Evolutionary conservation across 2,113 vertebrate genomes (phyloP).

Genomic region (Melanerpes aurifrons): DNA sequence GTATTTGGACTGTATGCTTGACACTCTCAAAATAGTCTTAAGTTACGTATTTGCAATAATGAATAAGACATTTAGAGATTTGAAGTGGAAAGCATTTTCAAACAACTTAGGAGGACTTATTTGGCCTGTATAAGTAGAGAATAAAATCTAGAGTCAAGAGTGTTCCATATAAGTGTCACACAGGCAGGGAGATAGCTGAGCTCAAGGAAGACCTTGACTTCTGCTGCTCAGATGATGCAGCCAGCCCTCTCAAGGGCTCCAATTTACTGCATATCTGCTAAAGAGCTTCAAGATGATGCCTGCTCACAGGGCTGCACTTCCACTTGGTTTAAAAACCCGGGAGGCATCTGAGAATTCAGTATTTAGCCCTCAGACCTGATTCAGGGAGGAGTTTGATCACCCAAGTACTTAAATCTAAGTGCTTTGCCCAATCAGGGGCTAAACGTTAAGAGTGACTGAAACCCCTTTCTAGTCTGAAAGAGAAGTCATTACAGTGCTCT

Average conservation of each 20-base stretch:
- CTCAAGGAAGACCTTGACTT: not conserved
- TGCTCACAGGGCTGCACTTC: not conserved
- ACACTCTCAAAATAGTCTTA: slow-evolving; percentile 1
- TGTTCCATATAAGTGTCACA: not conserved
- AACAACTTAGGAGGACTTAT: not conserved
- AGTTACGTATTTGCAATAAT: not conserved
- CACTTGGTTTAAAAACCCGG: not conserved
- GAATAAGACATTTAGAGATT: not conserved
- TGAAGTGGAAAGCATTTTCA: slow-evolving; percentile 12
- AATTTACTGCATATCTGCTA: not conserved
- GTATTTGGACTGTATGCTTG: not conserved
- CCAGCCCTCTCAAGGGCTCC: not conserved
- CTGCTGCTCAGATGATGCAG: not conserved
- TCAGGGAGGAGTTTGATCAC: not conserved
- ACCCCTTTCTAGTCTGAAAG: slow-evolving; percentile 39
- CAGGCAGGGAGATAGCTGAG: not conserved
- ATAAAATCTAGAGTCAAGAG: not conserved
- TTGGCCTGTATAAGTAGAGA: not conserved
- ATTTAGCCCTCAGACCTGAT: not conserved
- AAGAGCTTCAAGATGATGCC: not conserved
- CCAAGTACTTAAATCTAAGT: slow-evolving; percentile 9
- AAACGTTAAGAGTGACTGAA: slow-evolving; percentile 49
- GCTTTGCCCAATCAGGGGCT: slow-evolving; percentile 43
- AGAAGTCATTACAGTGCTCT: slow-evolving; percentile 45
- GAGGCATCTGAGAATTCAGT: not conserved